Conservation (phyloP, 2,113 vertebrate species). For the Ascaphus truei region DNA sequence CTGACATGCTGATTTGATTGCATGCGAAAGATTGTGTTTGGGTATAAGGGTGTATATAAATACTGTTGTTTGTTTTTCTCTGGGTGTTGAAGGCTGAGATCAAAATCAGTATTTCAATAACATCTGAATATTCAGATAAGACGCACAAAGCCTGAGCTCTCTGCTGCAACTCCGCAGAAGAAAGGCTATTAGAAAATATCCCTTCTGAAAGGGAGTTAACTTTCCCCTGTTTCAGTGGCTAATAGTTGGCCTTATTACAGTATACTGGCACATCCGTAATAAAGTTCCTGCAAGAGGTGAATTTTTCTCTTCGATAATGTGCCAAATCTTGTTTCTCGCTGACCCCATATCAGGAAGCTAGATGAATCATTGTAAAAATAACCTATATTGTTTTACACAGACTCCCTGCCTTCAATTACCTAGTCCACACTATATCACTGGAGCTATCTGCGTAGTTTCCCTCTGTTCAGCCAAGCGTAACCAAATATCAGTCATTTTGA, state of each 20-base stretch:
- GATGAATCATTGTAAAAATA: slow-evolving; percentile 45
- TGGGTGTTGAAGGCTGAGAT: no score
- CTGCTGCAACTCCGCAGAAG: not conserved
- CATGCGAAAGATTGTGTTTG: no score
- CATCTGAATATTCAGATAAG: not conserved
- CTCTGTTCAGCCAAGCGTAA: slow-evolving; percentile 40
- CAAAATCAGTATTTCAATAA: no score
- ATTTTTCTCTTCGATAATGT: not conserved
- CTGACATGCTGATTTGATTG: no score
- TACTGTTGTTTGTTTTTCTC: no score
- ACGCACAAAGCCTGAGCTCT: no score
- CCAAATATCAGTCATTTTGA: slow-evolving; percentile 41
- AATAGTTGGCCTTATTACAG: not conserved
- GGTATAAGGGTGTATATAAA: no score
- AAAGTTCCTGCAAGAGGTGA: not conserved
- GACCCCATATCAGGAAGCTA: slow-evolving; percentile 26
- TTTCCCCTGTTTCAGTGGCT: not conserved
- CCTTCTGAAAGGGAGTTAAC: not conserved
- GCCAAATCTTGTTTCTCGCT: slow-evolving; percentile 4
- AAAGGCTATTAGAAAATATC: not conserved
- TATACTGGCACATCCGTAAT: not conserved
- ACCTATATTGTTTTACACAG: slow-evolving; percentile 36
- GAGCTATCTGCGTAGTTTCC: slow-evolving; percentile 39
- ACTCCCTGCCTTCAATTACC: slow-evolving; percentile 9
- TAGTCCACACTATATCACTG: slow-evolving; percentile 34